Conservation (phyloP, 2,888 invertebrate species). For the Odontomyia ornata region DNA sequence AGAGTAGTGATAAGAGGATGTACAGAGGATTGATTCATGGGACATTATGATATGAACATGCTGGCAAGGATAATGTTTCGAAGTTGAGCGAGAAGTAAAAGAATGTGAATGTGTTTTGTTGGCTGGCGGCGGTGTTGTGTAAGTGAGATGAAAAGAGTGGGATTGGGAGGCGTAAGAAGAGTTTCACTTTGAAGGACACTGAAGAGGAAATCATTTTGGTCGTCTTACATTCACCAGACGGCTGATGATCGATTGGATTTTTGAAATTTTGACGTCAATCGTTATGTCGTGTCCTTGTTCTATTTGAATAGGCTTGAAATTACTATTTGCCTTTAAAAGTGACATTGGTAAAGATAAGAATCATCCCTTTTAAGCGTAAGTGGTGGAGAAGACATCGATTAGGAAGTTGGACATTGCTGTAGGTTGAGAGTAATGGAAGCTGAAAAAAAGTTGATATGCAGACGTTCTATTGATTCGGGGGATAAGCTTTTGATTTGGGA, state of each 20-base stretch:
- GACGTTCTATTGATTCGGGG: too few relatives aligned
- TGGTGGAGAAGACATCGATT: too few relatives aligned
- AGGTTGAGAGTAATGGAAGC: too few relatives aligned
- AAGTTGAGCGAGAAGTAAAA: too few relatives aligned
- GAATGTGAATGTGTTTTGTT: too few relatives aligned
- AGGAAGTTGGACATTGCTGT: too few relatives aligned
- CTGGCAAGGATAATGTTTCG: neutral
- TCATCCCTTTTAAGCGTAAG: neutral
- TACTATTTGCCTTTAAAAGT: conserved; percentile 27
- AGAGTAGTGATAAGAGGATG: conserved; percentile 29
- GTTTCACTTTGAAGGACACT: too few relatives aligned
- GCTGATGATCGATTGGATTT: conserved; percentile 33
- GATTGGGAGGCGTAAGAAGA: neutral
- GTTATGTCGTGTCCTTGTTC: neutral
- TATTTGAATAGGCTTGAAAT: conserved; percentile 16
- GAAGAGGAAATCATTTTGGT: conserved; percentile 3
- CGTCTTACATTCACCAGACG: conserved; percentile 17
- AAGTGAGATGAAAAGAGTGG: neutral
- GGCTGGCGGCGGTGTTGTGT: too few relatives aligned
- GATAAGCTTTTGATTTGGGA: too few relatives aligned
- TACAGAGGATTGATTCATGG: conserved; percentile 39
- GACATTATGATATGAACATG: conserved; percentile 6
- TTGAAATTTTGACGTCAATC: conserved; percentile 34
- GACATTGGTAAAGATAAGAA: conserved; percentile 1
- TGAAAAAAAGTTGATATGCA: too few relatives aligned